Conservation (phyloP, 2,888 invertebrate species). For the Drosophila austrosaltans region DNA sequence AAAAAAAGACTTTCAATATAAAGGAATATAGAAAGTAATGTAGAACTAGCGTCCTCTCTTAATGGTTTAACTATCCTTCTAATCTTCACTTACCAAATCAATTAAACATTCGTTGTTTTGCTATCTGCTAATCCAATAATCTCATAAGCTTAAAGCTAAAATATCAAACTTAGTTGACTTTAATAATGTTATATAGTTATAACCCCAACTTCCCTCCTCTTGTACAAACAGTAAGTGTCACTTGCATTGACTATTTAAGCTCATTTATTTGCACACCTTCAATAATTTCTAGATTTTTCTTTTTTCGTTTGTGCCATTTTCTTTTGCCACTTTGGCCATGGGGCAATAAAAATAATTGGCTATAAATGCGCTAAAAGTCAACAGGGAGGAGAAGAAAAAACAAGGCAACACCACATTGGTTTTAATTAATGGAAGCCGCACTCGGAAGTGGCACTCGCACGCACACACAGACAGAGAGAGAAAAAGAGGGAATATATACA, state of each 20-base stretch:
- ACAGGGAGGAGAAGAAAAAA: conserved; percentile 44
- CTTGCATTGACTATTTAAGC: conserved; percentile 51
- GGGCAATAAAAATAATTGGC: conserved; percentile 74
- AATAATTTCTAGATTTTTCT: conserved; percentile 30
- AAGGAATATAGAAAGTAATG: too few relatives aligned
- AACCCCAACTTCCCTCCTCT: conserved; percentile 5
- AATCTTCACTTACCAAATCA: neutral
- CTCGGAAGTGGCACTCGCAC: conserved; percentile 14
- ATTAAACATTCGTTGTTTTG: neutral
- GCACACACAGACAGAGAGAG: conserved; percentile 11
- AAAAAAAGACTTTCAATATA: too few relatives aligned
- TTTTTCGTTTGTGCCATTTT: neutral
- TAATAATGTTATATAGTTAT: conserved; percentile 4
- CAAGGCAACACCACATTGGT: conserved; percentile 56
- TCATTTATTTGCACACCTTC: conserved; percentile 72
- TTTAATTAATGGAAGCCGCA: conserved; percentile 69
- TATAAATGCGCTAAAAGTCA: conserved; percentile 75
- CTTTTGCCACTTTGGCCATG: conserved; percentile 12
- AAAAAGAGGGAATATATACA: neutral
- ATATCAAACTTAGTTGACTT: neutral
- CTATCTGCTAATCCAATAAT: neutral
- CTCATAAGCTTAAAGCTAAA: too few relatives aligned
- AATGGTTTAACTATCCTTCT: too few relatives aligned
- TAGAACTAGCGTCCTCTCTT: too few relatives aligned
- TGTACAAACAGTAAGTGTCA: conserved; percentile 64